Evolutionary conservation across 2,113 vertebrate species (phyloP).

Genomic region (Rhabdornis inornatus): DNA sequence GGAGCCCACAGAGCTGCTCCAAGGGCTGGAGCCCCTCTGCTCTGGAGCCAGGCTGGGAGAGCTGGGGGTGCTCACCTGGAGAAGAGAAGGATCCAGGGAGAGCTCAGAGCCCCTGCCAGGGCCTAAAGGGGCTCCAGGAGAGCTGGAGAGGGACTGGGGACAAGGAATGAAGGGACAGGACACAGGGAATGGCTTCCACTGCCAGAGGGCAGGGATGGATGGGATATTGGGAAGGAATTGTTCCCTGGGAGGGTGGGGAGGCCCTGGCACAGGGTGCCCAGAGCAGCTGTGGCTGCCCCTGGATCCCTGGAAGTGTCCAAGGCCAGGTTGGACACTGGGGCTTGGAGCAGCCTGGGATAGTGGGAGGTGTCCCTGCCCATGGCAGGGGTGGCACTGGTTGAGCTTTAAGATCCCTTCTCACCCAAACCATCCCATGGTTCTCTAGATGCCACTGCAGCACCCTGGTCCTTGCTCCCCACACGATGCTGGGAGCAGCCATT

Average conservation of each 20-base stretch:
- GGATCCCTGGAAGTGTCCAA: background rate
- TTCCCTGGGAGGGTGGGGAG: background rate
- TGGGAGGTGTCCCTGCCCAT: background rate
- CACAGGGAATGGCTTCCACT: background rate
- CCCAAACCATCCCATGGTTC: background rate
- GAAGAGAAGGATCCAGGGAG: background rate
- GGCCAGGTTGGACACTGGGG: background rate
- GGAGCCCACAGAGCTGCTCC: accelerated
- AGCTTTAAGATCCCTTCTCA: accelerated
- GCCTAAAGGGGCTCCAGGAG: background rate
- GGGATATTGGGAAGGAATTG: background rate
- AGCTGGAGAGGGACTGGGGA: background rate
- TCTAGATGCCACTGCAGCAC: no score
- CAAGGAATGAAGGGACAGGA: background rate
- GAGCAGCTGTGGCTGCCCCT: background rate
- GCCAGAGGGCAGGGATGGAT: background rate
- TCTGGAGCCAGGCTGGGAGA: background rate
- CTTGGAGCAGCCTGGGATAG: background rate
- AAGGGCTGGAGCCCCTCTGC: background rate
- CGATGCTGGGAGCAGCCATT: background rate
- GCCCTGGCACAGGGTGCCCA: background rate
- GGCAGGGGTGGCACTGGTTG: accelerated
- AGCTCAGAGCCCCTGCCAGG: background rate
- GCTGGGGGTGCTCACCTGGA: background rate
- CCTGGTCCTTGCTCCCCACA: background rate